Evolutionary conservation across 1,140 invertebrate genomes (phyloP).

Genomic region (Apis dorsata): DNA sequence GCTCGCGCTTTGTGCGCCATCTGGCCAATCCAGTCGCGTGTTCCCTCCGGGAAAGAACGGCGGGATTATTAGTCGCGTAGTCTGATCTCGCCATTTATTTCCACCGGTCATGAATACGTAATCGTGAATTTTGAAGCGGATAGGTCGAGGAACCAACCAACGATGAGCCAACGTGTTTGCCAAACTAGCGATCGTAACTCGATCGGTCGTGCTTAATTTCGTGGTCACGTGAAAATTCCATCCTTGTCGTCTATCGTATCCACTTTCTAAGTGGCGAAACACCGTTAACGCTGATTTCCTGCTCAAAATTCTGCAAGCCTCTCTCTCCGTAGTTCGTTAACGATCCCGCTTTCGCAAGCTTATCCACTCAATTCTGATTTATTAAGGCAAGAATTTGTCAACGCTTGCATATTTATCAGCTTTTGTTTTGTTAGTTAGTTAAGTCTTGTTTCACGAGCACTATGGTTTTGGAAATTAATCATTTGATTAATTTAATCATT

Average conservation of each 20-base stretch:
- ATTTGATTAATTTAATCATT: no score
- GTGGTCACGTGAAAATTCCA: slow-evolving; percentile 51
- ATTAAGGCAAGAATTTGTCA: not conserved
- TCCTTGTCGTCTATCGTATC: slow-evolving; percentile 34
- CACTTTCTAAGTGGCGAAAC: not conserved
- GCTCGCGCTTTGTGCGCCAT: not conserved
- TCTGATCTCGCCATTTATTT: not conserved
- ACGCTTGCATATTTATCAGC: not conserved
- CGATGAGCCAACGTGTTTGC: slow-evolving; percentile 2
- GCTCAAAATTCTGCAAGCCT: not conserved
- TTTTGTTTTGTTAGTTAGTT: not conserved
- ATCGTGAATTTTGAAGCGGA: not conserved
- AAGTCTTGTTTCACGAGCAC: no score
- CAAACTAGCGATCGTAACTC: slow-evolving; percentile 34
- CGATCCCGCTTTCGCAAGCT: not conserved
- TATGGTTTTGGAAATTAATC: no score
- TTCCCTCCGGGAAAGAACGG: not conserved
- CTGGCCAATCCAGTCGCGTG: not conserved
- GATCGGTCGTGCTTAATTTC: slow-evolving; percentile 46
- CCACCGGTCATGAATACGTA: not conserved
- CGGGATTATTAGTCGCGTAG: not conserved
- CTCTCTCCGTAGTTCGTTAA: not conserved
- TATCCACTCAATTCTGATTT: not conserved
- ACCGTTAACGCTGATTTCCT: slow-evolving; percentile 47
- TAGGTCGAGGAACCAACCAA: not conserved